A percentile compares a stretch with the other conserved stretches of the same genome.
Evolutionary conservation across 2,113 vertebrate genomes (phyloP).

Genomic region (Chloropsis hardwickii): DNA sequence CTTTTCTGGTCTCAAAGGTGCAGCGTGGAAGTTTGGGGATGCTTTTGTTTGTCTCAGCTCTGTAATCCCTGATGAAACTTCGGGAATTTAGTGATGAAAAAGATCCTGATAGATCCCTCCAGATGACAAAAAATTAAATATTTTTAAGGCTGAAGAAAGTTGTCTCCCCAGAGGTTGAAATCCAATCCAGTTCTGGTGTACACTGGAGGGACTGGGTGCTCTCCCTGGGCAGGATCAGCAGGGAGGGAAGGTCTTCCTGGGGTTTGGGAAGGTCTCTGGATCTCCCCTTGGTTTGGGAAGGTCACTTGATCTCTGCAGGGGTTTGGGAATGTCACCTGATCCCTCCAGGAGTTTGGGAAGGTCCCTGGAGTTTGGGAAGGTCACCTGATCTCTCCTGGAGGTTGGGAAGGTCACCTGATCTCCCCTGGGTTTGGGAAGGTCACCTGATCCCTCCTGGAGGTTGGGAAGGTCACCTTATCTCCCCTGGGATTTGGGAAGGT

Average conservation of each 20-base stretch:
- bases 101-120: neutral
- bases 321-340: neutral
- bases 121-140: neutral
- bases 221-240: rapidly evolving
- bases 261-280: neutral
- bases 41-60: slow-evolving; percentile 4
- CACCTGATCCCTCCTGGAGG: rapidly evolving
- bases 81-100: neutral
- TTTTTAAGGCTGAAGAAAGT: neutral
- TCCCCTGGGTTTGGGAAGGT: no score
- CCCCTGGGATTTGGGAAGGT: neutral
- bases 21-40: neutral
- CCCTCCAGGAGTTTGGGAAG: neutral
- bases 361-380: no score
- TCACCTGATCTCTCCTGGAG: neutral
- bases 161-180: neutral
- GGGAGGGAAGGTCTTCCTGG: neutral
- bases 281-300: no score
- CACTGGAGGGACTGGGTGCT: neutral
- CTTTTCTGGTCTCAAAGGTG: neutral
- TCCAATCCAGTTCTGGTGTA: neutral
- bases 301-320: no score
- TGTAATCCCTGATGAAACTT: neutral
- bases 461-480: no score
- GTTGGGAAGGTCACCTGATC: no score